Conservation (phyloP, 1,140 invertebrate genomes). For the Frieseomelitta varia region DNA sequence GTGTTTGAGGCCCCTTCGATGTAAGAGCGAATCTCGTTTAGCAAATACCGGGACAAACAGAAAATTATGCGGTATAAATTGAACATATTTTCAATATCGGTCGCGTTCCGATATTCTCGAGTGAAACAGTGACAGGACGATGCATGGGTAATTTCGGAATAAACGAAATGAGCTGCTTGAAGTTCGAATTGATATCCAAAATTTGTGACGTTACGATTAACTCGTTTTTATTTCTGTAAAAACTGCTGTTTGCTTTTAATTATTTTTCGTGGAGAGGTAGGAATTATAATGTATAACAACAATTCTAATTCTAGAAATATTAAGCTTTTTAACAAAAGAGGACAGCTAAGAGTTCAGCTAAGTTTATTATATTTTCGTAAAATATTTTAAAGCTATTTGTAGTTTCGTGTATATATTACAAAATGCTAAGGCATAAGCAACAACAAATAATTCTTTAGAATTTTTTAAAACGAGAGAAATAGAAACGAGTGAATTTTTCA, state of each 20-base stretch:
- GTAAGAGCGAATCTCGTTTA: constrained; percentile 17
- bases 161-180: background rate
- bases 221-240: background rate
- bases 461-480: too few species aligned
- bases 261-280: background rate
- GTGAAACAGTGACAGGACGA: background rate
- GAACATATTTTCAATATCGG: constrained; percentile 10
- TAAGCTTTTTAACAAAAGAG: too few species aligned
- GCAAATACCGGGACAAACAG: constrained; percentile 17
- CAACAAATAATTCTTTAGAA: too few species aligned
- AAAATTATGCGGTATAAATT: constrained; percentile 14
- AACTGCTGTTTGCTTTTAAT: background rate
- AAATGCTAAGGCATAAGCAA: too few species aligned
- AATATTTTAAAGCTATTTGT: too few species aligned
- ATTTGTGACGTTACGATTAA: background rate
- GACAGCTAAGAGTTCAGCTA: too few species aligned
- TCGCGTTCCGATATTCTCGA: background rate
- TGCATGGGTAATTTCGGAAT: background rate
- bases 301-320: too few species aligned
- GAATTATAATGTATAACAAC: too few species aligned
- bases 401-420: too few species aligned
- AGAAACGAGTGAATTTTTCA: too few species aligned
- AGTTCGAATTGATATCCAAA: background rate
- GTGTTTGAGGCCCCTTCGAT: constrained; percentile 3
- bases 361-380: too few species aligned